Evolutionary conservation across 2,113 vertebrate species (phyloP).

Genomic region (Danionella cerebrum): DNA sequence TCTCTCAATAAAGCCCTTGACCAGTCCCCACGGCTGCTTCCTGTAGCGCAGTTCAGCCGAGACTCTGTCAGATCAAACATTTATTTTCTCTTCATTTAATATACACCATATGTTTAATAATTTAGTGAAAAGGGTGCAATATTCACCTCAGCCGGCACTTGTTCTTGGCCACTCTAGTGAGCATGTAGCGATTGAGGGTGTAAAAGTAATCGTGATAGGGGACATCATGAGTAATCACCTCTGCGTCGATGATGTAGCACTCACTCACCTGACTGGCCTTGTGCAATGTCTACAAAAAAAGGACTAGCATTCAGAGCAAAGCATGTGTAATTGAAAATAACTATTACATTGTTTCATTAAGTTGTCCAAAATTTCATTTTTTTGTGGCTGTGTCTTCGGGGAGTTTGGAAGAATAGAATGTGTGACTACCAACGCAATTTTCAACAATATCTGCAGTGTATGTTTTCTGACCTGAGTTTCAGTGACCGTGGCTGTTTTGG

Average conservation of each 20-base stretch:
- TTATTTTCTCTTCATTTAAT: too few species aligned
- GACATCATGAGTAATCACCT: slow-evolving; percentile 93
- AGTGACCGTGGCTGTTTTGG: slow-evolving; percentile 91
- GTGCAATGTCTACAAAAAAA: slow-evolving; percentile 80
- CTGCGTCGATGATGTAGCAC: slow-evolving; percentile 94
- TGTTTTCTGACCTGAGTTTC: slow-evolving; percentile 91
- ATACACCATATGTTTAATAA: slow-evolving; percentile 75
- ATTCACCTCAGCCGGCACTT: slow-evolving; percentile 76
- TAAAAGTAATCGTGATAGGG: slow-evolving; percentile 99
- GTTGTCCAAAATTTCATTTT: too few species aligned
- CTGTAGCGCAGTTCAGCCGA: slow-evolving; percentile 93
- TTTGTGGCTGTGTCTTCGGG: too few species aligned
- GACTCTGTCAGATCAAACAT: slow-evolving; percentile 69
- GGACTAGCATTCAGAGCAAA: neutral
- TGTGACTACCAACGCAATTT: too few species aligned
- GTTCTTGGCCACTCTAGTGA: slow-evolving; percentile 94
- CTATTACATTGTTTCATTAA: too few species aligned
- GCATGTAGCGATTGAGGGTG: slow-evolving; percentile 95
- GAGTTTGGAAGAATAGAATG: too few species aligned
- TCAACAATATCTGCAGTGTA: too few species aligned
- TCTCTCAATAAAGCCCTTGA: slow-evolving; percentile 97
- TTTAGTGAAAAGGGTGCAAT: slow-evolving; percentile 58
- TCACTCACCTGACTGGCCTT: slow-evolving; percentile 95
- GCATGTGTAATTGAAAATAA: too few species aligned
- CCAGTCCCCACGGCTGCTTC: slow-evolving; percentile 96